Evolutionary conservation across 2,888 invertebrate species (phyloP), one percentile per base, ranked within the genome.

Genomic region (Mystacides longicornis): DNA sequence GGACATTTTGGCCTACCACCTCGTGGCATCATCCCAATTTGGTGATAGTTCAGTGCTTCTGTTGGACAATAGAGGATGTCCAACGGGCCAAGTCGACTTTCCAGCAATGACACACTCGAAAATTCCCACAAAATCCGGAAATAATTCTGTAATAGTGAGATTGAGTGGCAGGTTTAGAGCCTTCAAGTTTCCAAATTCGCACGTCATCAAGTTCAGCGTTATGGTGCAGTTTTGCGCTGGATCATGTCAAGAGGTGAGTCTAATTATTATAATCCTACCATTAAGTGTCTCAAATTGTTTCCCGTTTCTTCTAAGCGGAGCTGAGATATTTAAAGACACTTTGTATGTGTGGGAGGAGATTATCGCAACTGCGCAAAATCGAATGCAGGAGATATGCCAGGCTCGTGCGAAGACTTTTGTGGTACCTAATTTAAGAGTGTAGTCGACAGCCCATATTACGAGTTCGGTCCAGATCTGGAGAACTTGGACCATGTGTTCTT

Each of bases 141-240:
- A 49, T 23, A 49, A 9, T 14, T 18, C 53, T 14, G 49, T 49
- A 33, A 67, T 66, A 63, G 49, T 68, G 50, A 68, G 78, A 45
- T 69, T 89, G 18, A 71, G 77, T 0, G 80, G 83, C 2, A 78
- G 79, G 19, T 92, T 91, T 69, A 85, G 87, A 66, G 93, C 92
- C 0, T 93, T 93, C 70, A 88, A 92, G 61, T 93, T 93, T 71
- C 86, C 89, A 0, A 83, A 86, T 11, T 89, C 91, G n/a, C 83
- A 87, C 23, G 79, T 89, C 4, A 88, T 93, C 0, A 79, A 86
- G 60, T 93, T 93, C 67, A 85, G 87, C 64, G 83, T 91, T 1
- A 85, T 88, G 70, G 85, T 93, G 11, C 85, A 87, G 60, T 91
- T 90, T 68, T 93, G 93, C 66, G 74, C 82, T n/a, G 73, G 76